Evolutionary conservation across 2,888 invertebrate species (phyloP), one percentile per base, ranked within the genome.

Genomic region (Pharmacophagus antenor): DNA sequence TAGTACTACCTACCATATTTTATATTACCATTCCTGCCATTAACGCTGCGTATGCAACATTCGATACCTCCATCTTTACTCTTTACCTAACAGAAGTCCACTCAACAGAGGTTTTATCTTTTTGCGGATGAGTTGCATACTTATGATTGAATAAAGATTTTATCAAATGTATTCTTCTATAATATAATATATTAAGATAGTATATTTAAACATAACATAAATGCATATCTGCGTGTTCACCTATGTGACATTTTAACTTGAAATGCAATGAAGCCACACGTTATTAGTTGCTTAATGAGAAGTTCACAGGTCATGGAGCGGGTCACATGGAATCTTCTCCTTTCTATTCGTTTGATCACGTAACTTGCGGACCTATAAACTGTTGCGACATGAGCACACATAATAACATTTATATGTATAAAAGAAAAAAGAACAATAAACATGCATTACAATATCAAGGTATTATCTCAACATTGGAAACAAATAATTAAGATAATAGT

Each of bases 241-340:
- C n/a, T 37, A 20, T 23, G 46, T 61, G 51, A 52, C 60, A 56
- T 56, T 61, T 61, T 25, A 42, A 50, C 27, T 51, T 20, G 47
- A 51, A 61, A 52, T 52, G 52, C 47, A 56, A 52, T 61, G 56
- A 52, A 47, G 51, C 50, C 56, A 56, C 27, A 61, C 41, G 41
- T 61, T 61, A 61, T 56, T 60, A 56, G 55, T 56, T 52, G 47
- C 56, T 41, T 61, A 52, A 56, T 52, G 52, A 56, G 21, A 46
- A 52, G 61, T 52, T 56, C 61, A 61, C 61, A 61, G 56, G 56
- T 56, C 61, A 37, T n/a, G 27, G 61, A 51, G 52, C 56, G 51
- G 60, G 60, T 61, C 41, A 56, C 46, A 47, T 47, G 23, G 37
- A 25, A 42, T 61, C 56, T 47, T 61, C 61, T 52, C 56, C 61